A percentile compares a stretch with the other conserved stretches of the same genome.
These are phyloP conservation scores for Mastigias papua DNA, from an alignment of 30 jellyfish, hydroid and myxozoan genomes.

Conservation along the genomic window DNA sequence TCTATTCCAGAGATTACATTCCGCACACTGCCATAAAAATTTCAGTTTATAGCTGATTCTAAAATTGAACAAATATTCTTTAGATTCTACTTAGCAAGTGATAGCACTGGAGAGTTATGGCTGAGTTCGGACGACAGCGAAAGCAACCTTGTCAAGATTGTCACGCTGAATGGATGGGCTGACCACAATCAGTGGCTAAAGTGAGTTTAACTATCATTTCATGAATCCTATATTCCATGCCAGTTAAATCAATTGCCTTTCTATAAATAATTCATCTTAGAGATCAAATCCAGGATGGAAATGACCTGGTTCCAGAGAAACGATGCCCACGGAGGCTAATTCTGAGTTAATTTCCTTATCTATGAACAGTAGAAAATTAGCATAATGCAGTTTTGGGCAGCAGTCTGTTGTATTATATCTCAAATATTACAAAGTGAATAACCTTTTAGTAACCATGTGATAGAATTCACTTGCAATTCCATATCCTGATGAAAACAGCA, in stretches of 20 bases:
- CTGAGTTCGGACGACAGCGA: conserved; percentile 95
- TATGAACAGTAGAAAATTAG: neutral
- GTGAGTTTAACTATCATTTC: conserved; percentile 50
- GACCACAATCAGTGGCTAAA: conserved; percentile 98
- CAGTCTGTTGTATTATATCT: neutral
- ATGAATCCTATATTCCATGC: neutral
- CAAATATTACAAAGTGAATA: neutral
- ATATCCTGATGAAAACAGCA: too few relatives aligned
- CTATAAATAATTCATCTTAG: neutral
- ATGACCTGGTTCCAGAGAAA: neutral
- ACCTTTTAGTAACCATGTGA: neutral
- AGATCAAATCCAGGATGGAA: neutral
- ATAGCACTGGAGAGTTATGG: conserved; percentile 98
- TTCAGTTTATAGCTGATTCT: too few relatives aligned
- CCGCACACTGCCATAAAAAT: too few relatives aligned
- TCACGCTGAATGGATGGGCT: conserved; percentile 96
- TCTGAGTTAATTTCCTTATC: neutral
- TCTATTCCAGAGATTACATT: too few relatives aligned
- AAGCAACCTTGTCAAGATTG: conserved; percentile 79
- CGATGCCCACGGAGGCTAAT: neutral
- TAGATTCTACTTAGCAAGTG: conserved; percentile 94
- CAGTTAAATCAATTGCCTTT: neutral
- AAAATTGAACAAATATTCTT: too few relatives aligned
- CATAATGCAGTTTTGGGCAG: neutral
- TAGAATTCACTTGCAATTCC: neutral